Evolutionary conservation across 2,113 vertebrate genomes (phyloP).

Genomic region (Clarias gariepinus): DNA sequence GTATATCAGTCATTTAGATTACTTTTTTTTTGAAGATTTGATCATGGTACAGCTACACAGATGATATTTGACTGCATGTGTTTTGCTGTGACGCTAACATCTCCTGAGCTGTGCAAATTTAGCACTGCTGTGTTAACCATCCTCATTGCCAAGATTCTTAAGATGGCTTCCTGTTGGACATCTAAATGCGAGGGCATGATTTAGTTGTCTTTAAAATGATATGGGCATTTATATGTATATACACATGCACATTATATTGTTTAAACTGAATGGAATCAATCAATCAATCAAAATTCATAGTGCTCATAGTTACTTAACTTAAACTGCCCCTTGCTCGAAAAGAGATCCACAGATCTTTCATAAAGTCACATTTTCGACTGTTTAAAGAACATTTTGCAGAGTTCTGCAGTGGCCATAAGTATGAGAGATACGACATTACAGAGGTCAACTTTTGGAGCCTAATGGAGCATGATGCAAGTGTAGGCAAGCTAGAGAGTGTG

Average conservation of each 20-base stretch:
- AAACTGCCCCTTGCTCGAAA: background rate
- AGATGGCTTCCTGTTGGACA: conserved; percentile 28
- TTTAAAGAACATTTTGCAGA: conserved; percentile 12
- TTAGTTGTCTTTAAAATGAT: too few relatives aligned
- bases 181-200: background rate
- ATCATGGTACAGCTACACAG: conserved; percentile 6
- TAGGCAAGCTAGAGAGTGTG: conserved; percentile 54
- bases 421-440: conserved; percentile 43
- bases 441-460: conserved; percentile 61
- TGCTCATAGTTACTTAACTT: background rate
- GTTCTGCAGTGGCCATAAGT: background rate
- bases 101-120: conserved; percentile 43
- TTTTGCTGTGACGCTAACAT: conserved; percentile 31
- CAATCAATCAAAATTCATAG: too few relatives aligned
- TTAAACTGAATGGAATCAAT: too few relatives aligned
- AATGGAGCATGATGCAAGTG: conserved; percentile 69
- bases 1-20: conserved; percentile 22
- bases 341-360: background rate
- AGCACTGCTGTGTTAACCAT: conserved; percentile 39
- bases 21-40: conserved; percentile 34
- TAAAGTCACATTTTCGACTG: background rate
- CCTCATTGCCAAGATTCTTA: conserved; percentile 45
- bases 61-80: conserved; percentile 31
- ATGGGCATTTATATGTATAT: too few relatives aligned
- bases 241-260: too few relatives aligned